phyloP scores from a whole-genome alignment of 2,113 vertebrate genomes.

The Orthochromis indermauri region DNA sequence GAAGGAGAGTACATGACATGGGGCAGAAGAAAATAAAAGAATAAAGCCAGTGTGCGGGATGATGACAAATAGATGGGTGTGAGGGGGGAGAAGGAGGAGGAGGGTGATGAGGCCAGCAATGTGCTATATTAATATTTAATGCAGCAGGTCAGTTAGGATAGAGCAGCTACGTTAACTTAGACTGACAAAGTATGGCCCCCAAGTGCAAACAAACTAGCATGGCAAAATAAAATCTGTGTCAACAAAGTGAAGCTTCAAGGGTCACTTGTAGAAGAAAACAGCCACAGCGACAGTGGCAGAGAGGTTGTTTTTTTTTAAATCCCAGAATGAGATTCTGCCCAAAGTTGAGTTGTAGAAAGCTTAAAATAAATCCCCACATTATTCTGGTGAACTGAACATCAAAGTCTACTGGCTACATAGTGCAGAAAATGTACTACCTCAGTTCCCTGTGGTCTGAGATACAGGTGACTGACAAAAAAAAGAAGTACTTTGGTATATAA shows the following conservation, averaged over 20 bases:
- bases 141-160: constrained; percentile 44
- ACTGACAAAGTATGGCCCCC: constrained; percentile 42
- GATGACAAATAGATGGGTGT: constrained; percentile 11
- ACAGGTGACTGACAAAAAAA: neutral
- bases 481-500: neutral
- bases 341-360: neutral
- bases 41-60: neutral
- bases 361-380: neutral
- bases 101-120: constrained; percentile 36
- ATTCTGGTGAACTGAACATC: neutral
- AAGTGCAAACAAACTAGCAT: constrained; percentile 34
- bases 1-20: neutral
- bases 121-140: constrained; percentile 53
- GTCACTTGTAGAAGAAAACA: neutral
- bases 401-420: neutral
- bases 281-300: neutral
- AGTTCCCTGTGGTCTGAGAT: neutral
- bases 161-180: constrained; percentile 48
- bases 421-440: neutral
- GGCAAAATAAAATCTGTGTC: constrained; percentile 7
- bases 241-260: constrained; percentile 9
- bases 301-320: neutral
- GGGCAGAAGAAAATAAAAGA: neutral
- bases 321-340: neutral
- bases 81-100: constrained; percentile 9